Percentiles rank a stretch among this genome's conserved stretches.
These are phyloP conservation scores for Dascillus cervinus DNA, from an alignment of 2,888 invertebrate species.

Conservation along the genomic window DNA sequence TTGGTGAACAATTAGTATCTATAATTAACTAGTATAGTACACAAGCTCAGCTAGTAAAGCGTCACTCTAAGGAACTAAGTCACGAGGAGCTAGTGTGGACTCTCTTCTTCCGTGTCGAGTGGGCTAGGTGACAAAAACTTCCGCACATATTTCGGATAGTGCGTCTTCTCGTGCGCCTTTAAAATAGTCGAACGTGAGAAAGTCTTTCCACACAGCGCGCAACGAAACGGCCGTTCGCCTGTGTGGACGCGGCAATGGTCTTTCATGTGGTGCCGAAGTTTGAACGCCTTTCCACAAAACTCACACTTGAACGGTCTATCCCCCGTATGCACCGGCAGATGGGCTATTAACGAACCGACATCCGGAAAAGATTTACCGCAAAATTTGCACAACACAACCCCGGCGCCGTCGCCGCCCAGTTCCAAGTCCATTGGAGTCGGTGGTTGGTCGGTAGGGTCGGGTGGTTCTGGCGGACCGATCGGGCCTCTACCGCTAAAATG, in stretches of 20 bases:
- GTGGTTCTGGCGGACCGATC: conserved; percentile 37
- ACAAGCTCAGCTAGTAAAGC: conserved; percentile 15
- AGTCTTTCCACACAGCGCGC: conserved; percentile 82
- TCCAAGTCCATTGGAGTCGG: conserved; percentile 55
- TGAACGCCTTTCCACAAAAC: conserved; percentile 90
- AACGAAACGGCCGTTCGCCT: conserved; percentile 84
- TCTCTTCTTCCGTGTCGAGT: conserved; percentile 74
- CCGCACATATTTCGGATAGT: conserved; percentile 85
- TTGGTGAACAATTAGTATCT: conserved; percentile 23
- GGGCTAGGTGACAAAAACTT: conserved; percentile 84
- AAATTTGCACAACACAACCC: conserved; percentile 82
- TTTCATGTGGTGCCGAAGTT: conserved; percentile 88
- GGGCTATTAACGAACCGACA: conserved; percentile 79
- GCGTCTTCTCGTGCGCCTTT: conserved; percentile 89
- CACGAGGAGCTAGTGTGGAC: conserved; percentile 55
- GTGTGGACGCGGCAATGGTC: conserved; percentile 91
- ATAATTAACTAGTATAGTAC: conserved; percentile 17
- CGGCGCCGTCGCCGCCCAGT: conserved; percentile 41
- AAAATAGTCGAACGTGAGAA: conserved; percentile 85
- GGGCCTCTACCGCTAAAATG: conserved; percentile 42
- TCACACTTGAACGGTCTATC: conserved; percentile 90
- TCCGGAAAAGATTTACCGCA: conserved; percentile 90
- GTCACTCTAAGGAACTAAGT: conserved; percentile 28
- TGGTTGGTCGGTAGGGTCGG: conserved; percentile 46
- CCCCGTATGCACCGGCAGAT: conserved; percentile 83